Evolutionary conservation across 2,888 invertebrate genomes (phyloP), one percentile per base, ranked within the genome.

Genomic region (Caenorhabditis macrosperma): DNA sequence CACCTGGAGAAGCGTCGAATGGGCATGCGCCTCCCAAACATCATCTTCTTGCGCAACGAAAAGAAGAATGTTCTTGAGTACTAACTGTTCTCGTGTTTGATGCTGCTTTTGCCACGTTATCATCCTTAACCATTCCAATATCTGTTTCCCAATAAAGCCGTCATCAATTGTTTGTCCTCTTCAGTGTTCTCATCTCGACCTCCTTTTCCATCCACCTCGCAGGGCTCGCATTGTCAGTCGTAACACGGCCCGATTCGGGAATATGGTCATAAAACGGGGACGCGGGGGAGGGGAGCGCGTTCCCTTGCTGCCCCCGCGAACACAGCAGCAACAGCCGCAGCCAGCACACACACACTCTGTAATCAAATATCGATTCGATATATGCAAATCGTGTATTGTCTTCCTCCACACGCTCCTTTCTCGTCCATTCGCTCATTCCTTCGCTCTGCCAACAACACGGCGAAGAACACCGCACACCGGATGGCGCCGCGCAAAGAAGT

Each of bases 1-100:
- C 71, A 75, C 9, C n/a, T 80, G 64, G 77, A 75, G 20, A 82
- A 82, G 33, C 50, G 82, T 20, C 44, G 82, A 54, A 74, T 82
- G 69, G 82, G 82, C 41, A 81, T 68, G 78, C 60, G 78, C 9
- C 74, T 81, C 22, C 81, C 81, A 15, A 81, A 81, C 54, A 81
- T 81, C 59, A 81, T 81, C 20, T 81, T 81, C 28, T 60, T 76
- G 24, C 66, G 76, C 20, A 81, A 76, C 24, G 76, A 81, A 35
- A 71, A 77, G 48, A 81, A 81, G 24, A 76, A 77, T 33, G 81
- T 71, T 22, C 66, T 75, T 28, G 69, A 80, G 55, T 80, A 71
- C 54, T 74, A 57, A 79, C 54, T 35, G 20, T 60, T 30, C 41
- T 24, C 5, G 24, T 7, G 24, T 30, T 33, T 57, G 60, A 64